These are phyloP conservation scores for Anolis sagrei DNA, from an alignment of 2,113 vertebrate species.

Conservation along the genomic window DNA sequence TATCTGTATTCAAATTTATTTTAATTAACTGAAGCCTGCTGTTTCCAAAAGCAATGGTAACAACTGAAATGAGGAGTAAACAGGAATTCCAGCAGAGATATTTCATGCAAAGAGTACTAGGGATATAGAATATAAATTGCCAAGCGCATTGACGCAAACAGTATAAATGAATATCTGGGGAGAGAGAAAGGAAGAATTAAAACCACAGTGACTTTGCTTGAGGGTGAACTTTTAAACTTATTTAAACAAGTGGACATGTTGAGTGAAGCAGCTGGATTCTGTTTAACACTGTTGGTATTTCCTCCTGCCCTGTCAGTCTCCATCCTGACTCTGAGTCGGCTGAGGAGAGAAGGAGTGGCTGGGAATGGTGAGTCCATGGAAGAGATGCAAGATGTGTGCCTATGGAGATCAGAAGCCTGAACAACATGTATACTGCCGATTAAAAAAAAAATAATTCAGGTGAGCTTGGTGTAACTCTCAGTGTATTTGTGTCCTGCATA, in stretches of 20 bases:
- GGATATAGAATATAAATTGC: conserved; percentile 62
- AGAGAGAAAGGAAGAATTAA: conserved; percentile 58
- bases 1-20: conserved; percentile 61
- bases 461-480: neutral
- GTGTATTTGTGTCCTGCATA: neutral
- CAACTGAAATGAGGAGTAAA: conserved; percentile 68
- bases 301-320: conserved; percentile 13
- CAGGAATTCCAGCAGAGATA: conserved; percentile 69
- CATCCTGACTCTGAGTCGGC: neutral
- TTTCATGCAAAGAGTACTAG: conserved; percentile 60
- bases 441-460: neutral
- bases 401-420: neutral
- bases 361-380: neutral
- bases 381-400: neutral
- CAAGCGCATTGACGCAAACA: conserved; percentile 49
- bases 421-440: neutral
- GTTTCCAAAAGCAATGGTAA: conserved; percentile 53
- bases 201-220: conserved; percentile 43
- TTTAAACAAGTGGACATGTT: conserved; percentile 44
- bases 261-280: conserved; percentile 45
- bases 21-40: conserved; percentile 70
- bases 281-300: conserved; percentile 46
- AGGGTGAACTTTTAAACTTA: conserved; percentile 45
- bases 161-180: conserved; percentile 53
- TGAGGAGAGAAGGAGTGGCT: neutral